A percentile compares a stretch with the other conserved stretches of the same genome.
Conservation (phyloP, 2,888 invertebrate genomes). For the Parnassius orleans region DNA sequence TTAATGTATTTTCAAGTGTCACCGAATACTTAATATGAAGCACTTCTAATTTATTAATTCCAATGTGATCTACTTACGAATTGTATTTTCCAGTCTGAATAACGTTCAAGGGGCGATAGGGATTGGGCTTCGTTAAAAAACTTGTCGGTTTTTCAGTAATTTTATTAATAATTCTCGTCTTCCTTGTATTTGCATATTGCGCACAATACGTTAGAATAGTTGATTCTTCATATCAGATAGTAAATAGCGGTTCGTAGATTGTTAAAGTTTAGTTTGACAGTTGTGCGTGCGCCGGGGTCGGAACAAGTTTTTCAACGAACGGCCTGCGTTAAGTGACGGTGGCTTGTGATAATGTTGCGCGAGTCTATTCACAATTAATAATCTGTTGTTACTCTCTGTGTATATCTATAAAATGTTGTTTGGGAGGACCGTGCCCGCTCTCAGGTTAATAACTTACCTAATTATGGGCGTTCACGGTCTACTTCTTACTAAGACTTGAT, state of each 20-base stretch:
- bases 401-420: conserved; percentile 63
- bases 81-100: conserved; percentile 42
- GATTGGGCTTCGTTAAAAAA: conserved; percentile 61
- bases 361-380: conserved; percentile 32
- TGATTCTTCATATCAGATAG: conserved; percentile 71
- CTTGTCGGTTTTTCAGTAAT: conserved; percentile 50
- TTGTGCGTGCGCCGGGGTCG: conserved; percentile 43
- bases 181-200: conserved; percentile 70
- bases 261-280: conserved; percentile 43
- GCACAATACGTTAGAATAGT: conserved; percentile 72
- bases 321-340: conserved; percentile 33
- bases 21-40: conserved; percentile 63
- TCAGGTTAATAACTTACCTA: conserved; percentile 12
- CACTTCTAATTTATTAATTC: conserved; percentile 63
- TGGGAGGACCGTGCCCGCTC: conserved; percentile 40
- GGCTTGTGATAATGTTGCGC: conserved; percentile 29
- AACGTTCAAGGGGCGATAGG: conserved; percentile 24
- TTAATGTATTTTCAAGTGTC: conserved; percentile 68
- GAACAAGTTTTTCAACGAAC: conserved; percentile 66
- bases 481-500: conserved; percentile 60
- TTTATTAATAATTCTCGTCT: conserved; percentile 62
- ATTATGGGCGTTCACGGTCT: conserved; percentile 45
- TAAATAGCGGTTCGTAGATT: conserved; percentile 53
- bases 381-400: conserved; percentile 57
- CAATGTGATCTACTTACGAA: conserved; percentile 60